Evolutionary conservation across 1,140 invertebrate genomes (phyloP), one percentile per base, ranked within the genome.

Genomic region (Drosophila mojavensis): DNA sequence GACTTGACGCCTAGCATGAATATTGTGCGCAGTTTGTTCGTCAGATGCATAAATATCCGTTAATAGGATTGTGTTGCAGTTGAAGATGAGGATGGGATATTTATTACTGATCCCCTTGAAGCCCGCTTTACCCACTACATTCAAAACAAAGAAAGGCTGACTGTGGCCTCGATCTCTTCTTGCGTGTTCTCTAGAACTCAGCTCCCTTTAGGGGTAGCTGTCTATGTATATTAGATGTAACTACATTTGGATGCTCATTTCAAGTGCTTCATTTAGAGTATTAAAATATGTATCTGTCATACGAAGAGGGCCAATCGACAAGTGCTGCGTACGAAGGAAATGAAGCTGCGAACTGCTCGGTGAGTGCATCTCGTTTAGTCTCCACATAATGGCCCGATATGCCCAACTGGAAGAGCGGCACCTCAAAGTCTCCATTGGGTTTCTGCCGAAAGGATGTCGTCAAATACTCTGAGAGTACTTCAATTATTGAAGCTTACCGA

Each of bases 221-320:
- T 13, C 43, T 39, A 36, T 51, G 41, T 47, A 33, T 28, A 43
- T 64, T 54, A 20, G 26, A 47, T 56, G 15, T 13, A 43, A 41
- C 45, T 45, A 24, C 20, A 24, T 24, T 24, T 24, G 20, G 3
- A 24, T 24, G 20, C 30, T 24, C 51, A 28, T 33, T 30, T 5
- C 28, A 5, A 28, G n/a, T 53, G 28, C 2, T 2, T n/a, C 20
- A n/a, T 17, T 17, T 54, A 11, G 30, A 20, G 15, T 20, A 17
- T 2, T 69, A 63, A 39, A 51, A 63, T 41, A 74, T 70, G 17
- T 63, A 62, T 51, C 71, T 41, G 20, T 79, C 54, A 48, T 79
- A 79, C 7, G 50, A 61, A 2, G 77, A 24, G n/a, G 77, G 77
- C 77, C 76, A 79, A 3, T 74, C 11, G 13, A 73, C 54, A 1